Evolutionary conservation across 2,113 vertebrate species (phyloP).

Genomic region (Ursus arctos): DNA sequence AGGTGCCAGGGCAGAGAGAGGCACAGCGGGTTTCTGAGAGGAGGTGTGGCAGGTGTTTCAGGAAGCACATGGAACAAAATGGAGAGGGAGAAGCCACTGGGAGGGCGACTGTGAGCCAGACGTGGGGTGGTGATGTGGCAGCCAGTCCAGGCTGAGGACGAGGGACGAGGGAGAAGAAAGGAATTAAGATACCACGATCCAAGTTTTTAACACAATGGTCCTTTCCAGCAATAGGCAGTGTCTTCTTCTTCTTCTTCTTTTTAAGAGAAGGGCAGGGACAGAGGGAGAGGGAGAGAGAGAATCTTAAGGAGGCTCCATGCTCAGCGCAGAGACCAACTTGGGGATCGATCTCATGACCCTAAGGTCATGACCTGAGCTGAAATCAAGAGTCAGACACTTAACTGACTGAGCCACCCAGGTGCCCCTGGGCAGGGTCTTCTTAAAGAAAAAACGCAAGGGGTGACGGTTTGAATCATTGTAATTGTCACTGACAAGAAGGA

Average conservation of each 20-base stretch:
- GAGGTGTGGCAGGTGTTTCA: neutral
- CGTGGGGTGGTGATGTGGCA: fast-evolving
- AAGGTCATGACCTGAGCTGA: neutral
- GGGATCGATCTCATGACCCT: neutral
- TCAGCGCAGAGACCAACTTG: neutral
- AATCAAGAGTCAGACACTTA: neutral
- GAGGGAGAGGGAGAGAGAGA: neutral
- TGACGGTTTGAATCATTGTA: neutral
- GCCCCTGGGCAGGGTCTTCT: neutral
- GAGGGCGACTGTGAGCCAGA: neutral
- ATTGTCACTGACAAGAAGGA: neutral
- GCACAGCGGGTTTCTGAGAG: neutral
- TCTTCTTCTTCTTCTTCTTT: neutral
- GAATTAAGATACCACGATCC: fast-evolving
- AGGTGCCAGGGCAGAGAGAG: neutral
- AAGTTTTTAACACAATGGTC: neutral
- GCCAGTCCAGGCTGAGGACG: neutral
- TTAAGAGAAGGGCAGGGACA: neutral
- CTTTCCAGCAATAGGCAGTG: neutral
- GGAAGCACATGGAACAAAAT: neutral
- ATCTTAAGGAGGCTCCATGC: neutral
- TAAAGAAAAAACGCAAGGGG: neutral
- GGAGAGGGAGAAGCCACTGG: neutral
- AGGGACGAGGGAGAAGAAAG: neutral
- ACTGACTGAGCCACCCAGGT: neutral